A percentile compares a stretch with the other conserved stretches of the same genome.
These are phyloP conservation scores for Drosophila birchii DNA, from an alignment of 2,888 invertebrate genomes.

Conservation along the genomic window DNA sequence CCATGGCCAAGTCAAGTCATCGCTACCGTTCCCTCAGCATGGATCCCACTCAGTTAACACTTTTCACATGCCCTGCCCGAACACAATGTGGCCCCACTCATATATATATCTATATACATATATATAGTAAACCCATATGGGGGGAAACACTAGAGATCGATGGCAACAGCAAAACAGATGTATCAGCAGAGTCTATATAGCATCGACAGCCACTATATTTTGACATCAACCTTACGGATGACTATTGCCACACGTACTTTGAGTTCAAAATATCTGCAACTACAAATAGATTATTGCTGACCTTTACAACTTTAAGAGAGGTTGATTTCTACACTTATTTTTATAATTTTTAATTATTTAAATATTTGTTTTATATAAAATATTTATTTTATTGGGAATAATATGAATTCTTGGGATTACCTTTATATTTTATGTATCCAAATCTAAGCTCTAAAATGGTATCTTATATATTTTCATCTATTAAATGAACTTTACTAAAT, in stretches of 20 bases:
- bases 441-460: background rate
- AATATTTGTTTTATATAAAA: background rate
- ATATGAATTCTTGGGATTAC: background rate
- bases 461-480: background rate
- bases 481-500: background rate
- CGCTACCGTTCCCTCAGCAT: conserved; percentile 15
- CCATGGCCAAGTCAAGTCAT: conserved; percentile 52
- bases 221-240: conserved; percentile 19
- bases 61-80: conserved; percentile 60
- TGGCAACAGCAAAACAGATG: background rate
- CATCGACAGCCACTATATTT: conserved; percentile 17
- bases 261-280: background rate
- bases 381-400: background rate
- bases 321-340: background rate
- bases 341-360: background rate
- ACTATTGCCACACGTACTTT: conserved; percentile 8
- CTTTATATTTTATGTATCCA: no score
- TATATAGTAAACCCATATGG: background rate
- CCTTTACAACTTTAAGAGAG: background rate
- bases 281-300: background rate
- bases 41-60: conserved; percentile 59
- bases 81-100: conserved; percentile 51
- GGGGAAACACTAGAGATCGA: background rate
- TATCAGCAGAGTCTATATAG: conserved; percentile 1
- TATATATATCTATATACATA: conserved; percentile 8